These are phyloP conservation scores for Danionella cerebrum DNA, from an alignment of 2,113 vertebrate species.

Conservation along the genomic window DNA sequence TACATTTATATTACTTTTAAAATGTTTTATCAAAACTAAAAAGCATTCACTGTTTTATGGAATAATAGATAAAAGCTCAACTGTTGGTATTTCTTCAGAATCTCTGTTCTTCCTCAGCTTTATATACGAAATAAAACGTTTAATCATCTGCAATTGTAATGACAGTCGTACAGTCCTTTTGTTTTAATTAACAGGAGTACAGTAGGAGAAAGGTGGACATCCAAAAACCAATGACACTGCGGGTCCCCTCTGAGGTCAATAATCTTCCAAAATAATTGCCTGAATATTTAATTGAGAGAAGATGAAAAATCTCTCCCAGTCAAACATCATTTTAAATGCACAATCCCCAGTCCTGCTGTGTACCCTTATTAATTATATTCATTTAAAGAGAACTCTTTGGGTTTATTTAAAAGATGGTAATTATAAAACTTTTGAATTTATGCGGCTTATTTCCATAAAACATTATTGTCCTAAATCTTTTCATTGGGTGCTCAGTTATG, in stretches of 20 bases:
- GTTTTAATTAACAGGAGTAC: conserved; percentile 82
- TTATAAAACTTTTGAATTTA: conserved; percentile 75
- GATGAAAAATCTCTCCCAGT: conserved; percentile 66
- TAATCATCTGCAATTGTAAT: conserved; percentile 36
- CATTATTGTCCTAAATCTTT: conserved; percentile 66
- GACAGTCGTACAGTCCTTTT: conserved; percentile 68
- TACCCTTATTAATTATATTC: conserved; percentile 69
- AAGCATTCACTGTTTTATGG: too few species aligned
- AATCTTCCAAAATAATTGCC: conserved; percentile 78
- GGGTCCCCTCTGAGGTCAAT: conserved; percentile 77
- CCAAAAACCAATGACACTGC: conserved; percentile 70
- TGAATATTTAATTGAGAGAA: conserved; percentile 77
- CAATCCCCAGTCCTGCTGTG: conserved; percentile 61
- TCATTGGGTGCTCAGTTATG: conserved; percentile 63
- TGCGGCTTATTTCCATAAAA: conserved; percentile 75
- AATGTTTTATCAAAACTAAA: too few species aligned
- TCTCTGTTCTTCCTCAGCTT: too few species aligned
- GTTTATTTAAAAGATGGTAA: conserved; percentile 69
- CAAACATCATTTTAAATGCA: conserved; percentile 61
- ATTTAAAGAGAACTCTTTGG: conserved; percentile 73
- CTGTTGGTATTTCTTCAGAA: too few species aligned
- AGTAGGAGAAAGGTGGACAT: conserved; percentile 72
- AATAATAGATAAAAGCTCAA: too few species aligned
- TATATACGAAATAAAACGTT: background rate
- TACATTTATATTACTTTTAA: too few species aligned